phyloP scores from a whole-genome alignment of 2,888 invertebrate species.

The Nymphalis c-album region DNA sequence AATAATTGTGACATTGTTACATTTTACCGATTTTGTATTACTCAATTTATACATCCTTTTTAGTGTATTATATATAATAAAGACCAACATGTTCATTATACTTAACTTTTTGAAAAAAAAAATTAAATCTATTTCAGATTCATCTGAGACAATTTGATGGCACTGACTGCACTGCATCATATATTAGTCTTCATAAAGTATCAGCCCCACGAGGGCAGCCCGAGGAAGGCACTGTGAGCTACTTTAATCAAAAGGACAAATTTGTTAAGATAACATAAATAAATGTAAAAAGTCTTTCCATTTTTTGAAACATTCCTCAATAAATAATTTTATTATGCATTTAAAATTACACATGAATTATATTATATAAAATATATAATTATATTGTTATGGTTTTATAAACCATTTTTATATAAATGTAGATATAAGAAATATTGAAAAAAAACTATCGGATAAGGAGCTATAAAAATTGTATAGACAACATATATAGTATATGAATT shows the following conservation, averaged over 20 bases:
- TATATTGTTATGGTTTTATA: not conserved
- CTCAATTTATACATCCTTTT: too few relatives aligned
- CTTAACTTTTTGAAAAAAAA: not conserved
- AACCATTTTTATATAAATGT: slow-evolving; percentile 1
- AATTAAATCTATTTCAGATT: slow-evolving; percentile 77
- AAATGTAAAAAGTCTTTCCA: slow-evolving; percentile 14
- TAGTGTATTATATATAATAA: too few relatives aligned
- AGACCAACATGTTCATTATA: too few relatives aligned
- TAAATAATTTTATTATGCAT: not conserved
- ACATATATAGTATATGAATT: not conserved
- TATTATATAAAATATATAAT: not conserved
- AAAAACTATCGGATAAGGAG: too few relatives aligned
- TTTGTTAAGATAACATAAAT: slow-evolving; percentile 66
- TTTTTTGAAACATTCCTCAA: not conserved
- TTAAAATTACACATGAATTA: slow-evolving; percentile 6
- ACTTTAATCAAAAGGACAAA: slow-evolving; percentile 70
- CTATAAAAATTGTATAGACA: too few relatives aligned
- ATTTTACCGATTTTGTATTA: too few relatives aligned
- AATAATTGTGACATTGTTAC: too few relatives aligned
- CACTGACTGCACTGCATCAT: slow-evolving; percentile 82
- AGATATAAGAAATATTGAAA: not conserved
- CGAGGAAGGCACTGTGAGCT: slow-evolving; percentile 70
- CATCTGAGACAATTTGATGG: slow-evolving; percentile 87
- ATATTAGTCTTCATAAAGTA: slow-evolving; percentile 72
- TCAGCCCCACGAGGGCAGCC: slow-evolving; percentile 49